Evolutionary conservation across 2,797 vertebrate species (phyloP), one percentile per base, ranked within the genome.

Genomic region (Cetoscarus ocellatus): DNA sequence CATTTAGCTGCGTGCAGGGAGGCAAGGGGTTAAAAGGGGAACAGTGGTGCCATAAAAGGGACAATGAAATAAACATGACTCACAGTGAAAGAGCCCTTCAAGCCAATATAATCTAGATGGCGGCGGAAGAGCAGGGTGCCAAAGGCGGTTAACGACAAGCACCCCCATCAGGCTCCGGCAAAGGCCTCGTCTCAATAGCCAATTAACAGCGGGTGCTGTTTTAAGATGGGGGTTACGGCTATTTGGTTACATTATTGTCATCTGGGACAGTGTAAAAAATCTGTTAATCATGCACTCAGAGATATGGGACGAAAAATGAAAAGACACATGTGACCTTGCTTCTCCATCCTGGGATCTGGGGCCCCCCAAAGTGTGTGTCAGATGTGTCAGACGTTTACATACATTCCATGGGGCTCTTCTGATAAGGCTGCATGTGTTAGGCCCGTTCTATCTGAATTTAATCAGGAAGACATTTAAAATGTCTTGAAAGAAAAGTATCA

Each of bases 41-140:
- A 84, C 82, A 75, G 86, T 50, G 6, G 79, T 62, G 84, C 88
- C 84, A 85, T 93, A 90, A 92, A 93, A 79, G 63, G 78, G 87
- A 89, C 91, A 88, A 91, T 92, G 85, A 90, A 91, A 93, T 91
- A 92, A 90, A 91, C 89, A 90, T 91, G 88, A 91, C 84, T 91
- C 88, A 87, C 73, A 7, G 70, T 66, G 67, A 90, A 88, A 86
- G 85, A 87, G 86, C 90, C 78, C 83, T 89, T 79, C 75, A 84
- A 89, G 82, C 75, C 75, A 84, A 78, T 84, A 79, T 80, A 79
- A 86, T 81, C 59, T 66, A 67, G 66, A 75, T 70, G 67, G 58
- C 0, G n/a, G n/a, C 27, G 49, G 47, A 65, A 70, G 78, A 75
- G 76, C 48, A 1, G 6, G 61, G 77, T 75, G 82, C 83, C 62